Evolutionary conservation across 2,797 vertebrate genomes (phyloP).

Genomic region (Tenualosa thibaudeaui): DNA sequence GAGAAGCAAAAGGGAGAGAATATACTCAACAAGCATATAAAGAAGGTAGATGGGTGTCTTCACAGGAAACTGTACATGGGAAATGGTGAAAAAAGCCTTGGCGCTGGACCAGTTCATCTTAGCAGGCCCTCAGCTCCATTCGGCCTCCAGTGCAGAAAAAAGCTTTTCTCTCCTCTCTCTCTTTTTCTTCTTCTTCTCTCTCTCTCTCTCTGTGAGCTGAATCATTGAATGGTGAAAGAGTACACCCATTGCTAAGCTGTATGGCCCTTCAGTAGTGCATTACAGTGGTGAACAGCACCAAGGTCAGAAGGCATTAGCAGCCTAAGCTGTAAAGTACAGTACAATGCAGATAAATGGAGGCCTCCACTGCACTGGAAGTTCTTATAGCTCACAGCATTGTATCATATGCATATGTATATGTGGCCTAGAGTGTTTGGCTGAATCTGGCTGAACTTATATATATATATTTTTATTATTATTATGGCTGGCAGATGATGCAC

Average conservation of each 20-base stretch:
- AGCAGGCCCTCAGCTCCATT: neutral
- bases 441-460: neutral
- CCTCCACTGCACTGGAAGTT: neutral
- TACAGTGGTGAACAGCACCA: slow-evolving; percentile 5
- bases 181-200: too few species aligned
- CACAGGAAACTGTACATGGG: neutral
- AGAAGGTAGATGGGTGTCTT: slow-evolving; percentile 26
- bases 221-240: neutral
- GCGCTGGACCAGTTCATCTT: neutral
- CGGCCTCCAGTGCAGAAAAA: slow-evolving; percentile 14
- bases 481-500: neutral
- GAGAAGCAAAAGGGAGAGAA: neutral
- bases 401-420: neutral
- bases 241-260: slow-evolving; percentile 9
- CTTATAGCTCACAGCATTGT: neutral
- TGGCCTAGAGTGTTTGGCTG: neutral
- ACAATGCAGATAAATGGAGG: slow-evolving; percentile 22
- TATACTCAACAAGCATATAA: slow-evolving; percentile 27
- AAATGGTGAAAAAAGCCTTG: slow-evolving; percentile 1
- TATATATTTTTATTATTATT: neutral
- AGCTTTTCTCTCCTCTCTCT: too few species aligned
- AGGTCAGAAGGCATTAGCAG: slow-evolving; percentile 5
- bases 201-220: slow-evolving; percentile 4
- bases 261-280: neutral
- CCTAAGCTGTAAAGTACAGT: neutral